Evolutionary conservation across 2,113 vertebrate genomes (phyloP).

Genomic region (Rhynchomys soricoides): DNA sequence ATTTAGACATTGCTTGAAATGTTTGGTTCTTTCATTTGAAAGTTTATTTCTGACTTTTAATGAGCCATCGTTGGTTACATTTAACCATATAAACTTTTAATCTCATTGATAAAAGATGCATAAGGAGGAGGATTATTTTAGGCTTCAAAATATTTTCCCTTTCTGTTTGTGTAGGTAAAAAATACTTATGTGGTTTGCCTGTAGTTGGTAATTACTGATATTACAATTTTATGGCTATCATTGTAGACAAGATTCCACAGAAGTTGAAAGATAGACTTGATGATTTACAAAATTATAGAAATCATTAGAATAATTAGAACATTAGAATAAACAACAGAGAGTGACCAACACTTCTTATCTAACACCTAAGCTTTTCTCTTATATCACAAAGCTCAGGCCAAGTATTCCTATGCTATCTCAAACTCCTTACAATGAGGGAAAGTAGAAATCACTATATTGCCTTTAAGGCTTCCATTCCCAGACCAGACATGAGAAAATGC

Average conservation of each 20-base stretch:
- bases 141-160: not conserved
- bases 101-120: not conserved
- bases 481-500: not conserved
- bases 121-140: not conserved
- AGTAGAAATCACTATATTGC: not conserved
- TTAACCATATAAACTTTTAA: not conserved
- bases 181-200: not conserved
- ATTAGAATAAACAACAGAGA: not conserved
- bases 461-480: not conserved
- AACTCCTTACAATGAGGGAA: not conserved
- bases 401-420: not conserved
- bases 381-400: not conserved
- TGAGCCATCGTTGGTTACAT: not conserved
- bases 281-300: not conserved
- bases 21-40: not conserved
- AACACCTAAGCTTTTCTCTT: not conserved
- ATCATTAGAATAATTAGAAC: not conserved
- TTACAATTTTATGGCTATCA: not conserved
- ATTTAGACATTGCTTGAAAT: not conserved
- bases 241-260: not conserved
- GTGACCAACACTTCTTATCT: not conserved
- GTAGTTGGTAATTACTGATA: not conserved
- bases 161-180: not conserved
- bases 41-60: not conserved
- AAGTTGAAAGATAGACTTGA: not conserved